Percentiles rank a stretch among this genome's conserved stretches.
These are phyloP conservation scores for Marasmarcha lunaedactyla DNA, from an alignment of 2,888 invertebrate species.

Conservation along the genomic window DNA sequence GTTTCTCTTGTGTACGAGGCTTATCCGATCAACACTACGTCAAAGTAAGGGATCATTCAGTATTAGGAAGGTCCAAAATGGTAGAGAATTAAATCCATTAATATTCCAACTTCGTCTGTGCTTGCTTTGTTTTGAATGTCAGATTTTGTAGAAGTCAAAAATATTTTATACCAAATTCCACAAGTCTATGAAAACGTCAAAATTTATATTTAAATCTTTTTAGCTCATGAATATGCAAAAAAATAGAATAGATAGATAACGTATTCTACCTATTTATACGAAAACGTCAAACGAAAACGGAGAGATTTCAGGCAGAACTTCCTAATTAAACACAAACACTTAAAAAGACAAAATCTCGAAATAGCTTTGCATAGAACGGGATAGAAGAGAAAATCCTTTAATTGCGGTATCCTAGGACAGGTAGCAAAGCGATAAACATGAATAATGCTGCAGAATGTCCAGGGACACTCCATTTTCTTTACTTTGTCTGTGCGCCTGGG, in stretches of 20 bases:
- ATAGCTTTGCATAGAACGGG: conserved; percentile 30
- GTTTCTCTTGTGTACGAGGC: conserved; percentile 24
- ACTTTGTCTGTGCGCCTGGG: conserved; percentile 48
- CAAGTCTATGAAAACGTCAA: no score
- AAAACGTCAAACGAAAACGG: no score
- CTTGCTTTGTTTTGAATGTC: conserved; percentile 29
- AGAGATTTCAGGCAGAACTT: no score
- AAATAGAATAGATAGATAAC: no score
- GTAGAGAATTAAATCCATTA: conserved; percentile 24
- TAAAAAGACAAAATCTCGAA: conserved; percentile 10
- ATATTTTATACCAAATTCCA: no score
- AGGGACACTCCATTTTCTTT: conserved; percentile 52
- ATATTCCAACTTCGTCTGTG: conserved; percentile 58
- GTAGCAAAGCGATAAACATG: conserved; percentile 53
- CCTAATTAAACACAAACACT: background rate
- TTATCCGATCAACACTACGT: conserved; percentile 23
- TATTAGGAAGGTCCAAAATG: conserved; percentile 35
- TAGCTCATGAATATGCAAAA: no score
- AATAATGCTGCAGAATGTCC: conserved; percentile 59
- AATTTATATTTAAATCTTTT: no score
- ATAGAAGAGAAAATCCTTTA: conserved; percentile 40
- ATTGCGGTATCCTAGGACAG: conserved; percentile 46
- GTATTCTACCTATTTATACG: no score
- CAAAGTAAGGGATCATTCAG: conserved; percentile 31
- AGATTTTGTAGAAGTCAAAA: conserved; percentile 33